Evolutionary conservation across 2,797 vertebrate genomes (phyloP).

Genomic region (Podarcis lilfordi): DNA sequence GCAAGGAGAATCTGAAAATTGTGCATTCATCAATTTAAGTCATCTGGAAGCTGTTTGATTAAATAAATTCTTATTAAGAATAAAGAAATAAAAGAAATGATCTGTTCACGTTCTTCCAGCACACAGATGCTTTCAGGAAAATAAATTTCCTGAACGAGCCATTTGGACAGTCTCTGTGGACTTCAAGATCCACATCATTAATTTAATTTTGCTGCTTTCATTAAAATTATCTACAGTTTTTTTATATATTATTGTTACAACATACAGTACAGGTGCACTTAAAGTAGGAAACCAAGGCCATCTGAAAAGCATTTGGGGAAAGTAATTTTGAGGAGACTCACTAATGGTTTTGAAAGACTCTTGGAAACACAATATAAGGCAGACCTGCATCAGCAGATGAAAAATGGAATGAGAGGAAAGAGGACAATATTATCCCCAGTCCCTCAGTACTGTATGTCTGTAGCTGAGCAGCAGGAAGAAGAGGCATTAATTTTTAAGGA

Average conservation of each 20-base stretch:
- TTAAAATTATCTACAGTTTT: not conserved
- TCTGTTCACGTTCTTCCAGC: slow-evolving; percentile 38
- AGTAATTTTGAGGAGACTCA: not conserved
- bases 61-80: slow-evolving; percentile 39
- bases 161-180: slow-evolving; percentile 38
- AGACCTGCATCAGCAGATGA: not conserved
- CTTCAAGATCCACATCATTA: slow-evolving; percentile 48
- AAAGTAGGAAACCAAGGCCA: not conserved
- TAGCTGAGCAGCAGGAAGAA: not conserved
- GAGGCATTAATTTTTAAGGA: not conserved
- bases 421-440: not conserved
- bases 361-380: not conserved
- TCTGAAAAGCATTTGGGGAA: not conserved
- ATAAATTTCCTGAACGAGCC: slow-evolving; percentile 39
- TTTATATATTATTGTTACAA: not conserved
- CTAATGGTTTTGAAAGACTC: not conserved
- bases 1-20: not conserved
- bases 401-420: not conserved
- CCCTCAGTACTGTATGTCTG: not conserved
- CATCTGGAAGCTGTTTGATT: slow-evolving; percentile 44
- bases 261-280: fast-evolving
- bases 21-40: not conserved
- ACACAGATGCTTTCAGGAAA: slow-evolving; percentile 46
- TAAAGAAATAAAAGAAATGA: slow-evolving; percentile 44
- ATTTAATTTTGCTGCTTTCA: slow-evolving; percentile 45